A percentile compares a stretch with the other conserved stretches of the same genome.
phyloP scores from a whole-genome alignment of 2,797 vertebrate genomes.

The Paedocypris micromegethes region DNA sequence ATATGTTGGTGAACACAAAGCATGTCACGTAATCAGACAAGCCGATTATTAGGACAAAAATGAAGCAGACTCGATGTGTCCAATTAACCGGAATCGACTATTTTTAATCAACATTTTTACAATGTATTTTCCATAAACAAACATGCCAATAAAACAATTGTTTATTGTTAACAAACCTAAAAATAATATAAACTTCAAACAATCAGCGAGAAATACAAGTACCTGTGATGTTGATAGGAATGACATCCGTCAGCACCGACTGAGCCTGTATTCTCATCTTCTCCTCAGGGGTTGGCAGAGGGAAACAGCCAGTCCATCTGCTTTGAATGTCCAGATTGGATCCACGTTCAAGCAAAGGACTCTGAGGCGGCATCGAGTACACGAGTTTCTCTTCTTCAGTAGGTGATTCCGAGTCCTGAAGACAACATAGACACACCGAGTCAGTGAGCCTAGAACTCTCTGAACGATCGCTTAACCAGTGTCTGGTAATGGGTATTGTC shows the following conservation, averaged over 20 bases:
- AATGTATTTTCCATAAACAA: too few relatives aligned
- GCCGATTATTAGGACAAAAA: too few relatives aligned
- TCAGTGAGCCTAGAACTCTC: neutral
- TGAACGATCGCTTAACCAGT: slow-evolving; percentile 16
- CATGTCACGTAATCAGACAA: too few relatives aligned
- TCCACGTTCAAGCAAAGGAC: slow-evolving; percentile 56
- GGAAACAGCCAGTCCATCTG: slow-evolving; percentile 73
- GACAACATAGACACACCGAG: slow-evolving; percentile 34
- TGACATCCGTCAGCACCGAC: slow-evolving; percentile 75
- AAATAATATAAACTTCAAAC: too few relatives aligned
- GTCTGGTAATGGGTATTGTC: slow-evolving; percentile 23
- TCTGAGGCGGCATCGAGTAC: slow-evolving; percentile 56
- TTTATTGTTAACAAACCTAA: too few relatives aligned
- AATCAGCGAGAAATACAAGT: neutral
- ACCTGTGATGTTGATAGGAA: slow-evolving; percentile 82
- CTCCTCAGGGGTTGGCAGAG: slow-evolving; percentile 91
- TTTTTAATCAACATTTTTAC: too few relatives aligned
- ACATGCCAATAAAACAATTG: too few relatives aligned
- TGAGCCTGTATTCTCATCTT: slow-evolving; percentile 84
- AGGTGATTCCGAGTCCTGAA: slow-evolving; percentile 60
- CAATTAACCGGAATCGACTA: too few relatives aligned
- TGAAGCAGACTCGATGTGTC: too few relatives aligned
- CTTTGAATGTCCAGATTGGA: slow-evolving; percentile 69
- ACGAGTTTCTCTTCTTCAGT: slow-evolving; percentile 61
- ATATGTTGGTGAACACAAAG: too few relatives aligned